These are phyloP conservation scores for Leptinotarsa lineolata DNA, from an alignment of 1,140 invertebrate species.

Conservation along the genomic window DNA sequence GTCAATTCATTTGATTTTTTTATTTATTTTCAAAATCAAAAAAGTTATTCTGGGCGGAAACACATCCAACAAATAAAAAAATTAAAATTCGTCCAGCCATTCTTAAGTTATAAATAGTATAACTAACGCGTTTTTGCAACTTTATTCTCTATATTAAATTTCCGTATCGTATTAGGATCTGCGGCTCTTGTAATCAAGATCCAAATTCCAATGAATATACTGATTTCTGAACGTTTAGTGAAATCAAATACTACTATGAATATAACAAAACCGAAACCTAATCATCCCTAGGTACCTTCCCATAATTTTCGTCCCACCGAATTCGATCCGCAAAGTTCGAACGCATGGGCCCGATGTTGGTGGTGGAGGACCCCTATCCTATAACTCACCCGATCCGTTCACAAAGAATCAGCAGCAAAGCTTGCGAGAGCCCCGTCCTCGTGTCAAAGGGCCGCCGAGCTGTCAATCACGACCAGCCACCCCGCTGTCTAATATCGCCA, in stretches of 20 bases:
- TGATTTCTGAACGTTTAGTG: not conserved
- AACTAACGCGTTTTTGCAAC: too few species aligned
- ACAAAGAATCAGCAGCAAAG: not conserved
- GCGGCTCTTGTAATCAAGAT: too few species aligned
- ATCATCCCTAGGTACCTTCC: not conserved
- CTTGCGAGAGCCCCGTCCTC: not conserved
- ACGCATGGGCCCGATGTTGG: not conserved
- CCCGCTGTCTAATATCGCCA: slow-evolving; percentile 7
- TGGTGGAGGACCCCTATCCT: not conserved
- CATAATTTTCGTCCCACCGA: not conserved
- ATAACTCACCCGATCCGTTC: not conserved
- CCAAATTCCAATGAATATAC: too few species aligned
- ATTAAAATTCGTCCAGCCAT: too few species aligned
- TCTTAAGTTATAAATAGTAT: too few species aligned
- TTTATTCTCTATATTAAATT: too few species aligned
- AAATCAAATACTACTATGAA: not conserved
- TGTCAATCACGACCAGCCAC: slow-evolving; percentile 5
- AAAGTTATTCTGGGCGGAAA: too few species aligned
- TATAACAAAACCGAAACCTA: not conserved
- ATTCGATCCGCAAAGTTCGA: not conserved
- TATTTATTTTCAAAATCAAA: too few species aligned
- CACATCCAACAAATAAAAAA: too few species aligned
- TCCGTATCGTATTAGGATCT: too few species aligned
- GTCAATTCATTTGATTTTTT: too few species aligned
- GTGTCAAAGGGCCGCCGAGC: slow-evolving; percentile 3